Evolutionary conservation across 1,140 invertebrate species (phyloP), one percentile per base, ranked within the genome.

Genomic region (Polypedilum pembai): DNA sequence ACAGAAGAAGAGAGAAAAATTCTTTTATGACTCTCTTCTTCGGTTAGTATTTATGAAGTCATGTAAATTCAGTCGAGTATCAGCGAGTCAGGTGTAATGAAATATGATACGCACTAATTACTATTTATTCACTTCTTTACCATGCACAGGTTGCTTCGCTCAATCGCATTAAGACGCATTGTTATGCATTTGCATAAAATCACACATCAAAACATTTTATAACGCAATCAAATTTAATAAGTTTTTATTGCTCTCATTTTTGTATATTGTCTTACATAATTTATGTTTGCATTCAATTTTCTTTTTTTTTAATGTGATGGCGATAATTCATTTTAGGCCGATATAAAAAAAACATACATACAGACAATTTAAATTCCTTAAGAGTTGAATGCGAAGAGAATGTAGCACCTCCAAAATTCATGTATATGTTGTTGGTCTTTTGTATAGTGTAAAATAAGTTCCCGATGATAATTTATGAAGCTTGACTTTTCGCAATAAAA

Each of bases 121-220:
- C 17, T 21, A 20, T 69, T 69, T 69, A 20, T 69, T 18, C 20
- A 20, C 18, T 69, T 21, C 3, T 69, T 69, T 20, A 69, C 24
- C 24, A 33, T 33, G 24, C 5, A 33, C 24, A 3, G 24, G 24
- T 33, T 33, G 24, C 24, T 33, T 33, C 24, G 24, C 24, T 33
- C 24, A 33, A 33, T 69, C 15, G 65, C 15, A 18, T 69, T n/a
- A 56, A 15, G 45, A 56, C 12, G 45, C 45, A 56, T 56, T 56
- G 45, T 56, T 56, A 56, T 56, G n/a, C 45, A 69, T 69, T 69
- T 69, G 65, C 65, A 69, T 69, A 21, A 69, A 69, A 69, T 69
- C 65, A 69, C 65, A 69, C 65, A 69, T 69, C 20, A 69, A 69
- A 69, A 69, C 65, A 18, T 18, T 20, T 69, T 69, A 69, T 20